Conservation (phyloP, 1,140 invertebrate genomes). For the Microvelia longipes region DNA sequence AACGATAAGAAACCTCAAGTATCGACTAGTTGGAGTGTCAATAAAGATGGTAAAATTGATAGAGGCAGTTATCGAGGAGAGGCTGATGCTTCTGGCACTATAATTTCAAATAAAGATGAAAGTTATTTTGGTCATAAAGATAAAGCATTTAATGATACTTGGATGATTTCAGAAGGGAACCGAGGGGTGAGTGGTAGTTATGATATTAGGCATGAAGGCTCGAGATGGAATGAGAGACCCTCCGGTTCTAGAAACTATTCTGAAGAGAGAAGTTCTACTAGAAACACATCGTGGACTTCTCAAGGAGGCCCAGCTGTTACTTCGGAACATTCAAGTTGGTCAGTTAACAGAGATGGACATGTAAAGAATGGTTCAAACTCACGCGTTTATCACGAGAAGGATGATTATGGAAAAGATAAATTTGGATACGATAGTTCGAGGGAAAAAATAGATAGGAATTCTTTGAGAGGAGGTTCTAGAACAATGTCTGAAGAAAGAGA, state of each 20-base stretch:
- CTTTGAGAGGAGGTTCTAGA: background rate
- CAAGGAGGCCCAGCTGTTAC: background rate
- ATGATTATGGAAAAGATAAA: background rate
- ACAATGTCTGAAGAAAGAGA: slow-evolving; percentile 11
- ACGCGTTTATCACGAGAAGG: slow-evolving; percentile 8
- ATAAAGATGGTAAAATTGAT: background rate
- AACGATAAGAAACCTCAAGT: background rate
- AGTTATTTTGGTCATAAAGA: slow-evolving; percentile 1
- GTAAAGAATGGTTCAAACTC: background rate
- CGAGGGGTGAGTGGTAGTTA: background rate
- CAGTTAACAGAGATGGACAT: background rate
- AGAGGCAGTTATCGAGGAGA: background rate
- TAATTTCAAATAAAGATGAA: background rate
- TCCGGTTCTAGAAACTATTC: background rate
- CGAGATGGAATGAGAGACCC: background rate
- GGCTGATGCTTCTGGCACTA: background rate
- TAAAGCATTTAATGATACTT: background rate
- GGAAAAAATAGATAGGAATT: background rate
- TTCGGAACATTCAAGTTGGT: background rate
- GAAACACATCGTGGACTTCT: slow-evolving; percentile 2
- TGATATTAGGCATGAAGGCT: background rate
- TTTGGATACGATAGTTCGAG: background rate
- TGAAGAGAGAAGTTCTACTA: background rate
- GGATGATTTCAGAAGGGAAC: background rate
- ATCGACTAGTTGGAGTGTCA: background rate